Conservation (phyloP, 2,888 invertebrate genomes). For the Chrysomela aeneicollis region DNA sequence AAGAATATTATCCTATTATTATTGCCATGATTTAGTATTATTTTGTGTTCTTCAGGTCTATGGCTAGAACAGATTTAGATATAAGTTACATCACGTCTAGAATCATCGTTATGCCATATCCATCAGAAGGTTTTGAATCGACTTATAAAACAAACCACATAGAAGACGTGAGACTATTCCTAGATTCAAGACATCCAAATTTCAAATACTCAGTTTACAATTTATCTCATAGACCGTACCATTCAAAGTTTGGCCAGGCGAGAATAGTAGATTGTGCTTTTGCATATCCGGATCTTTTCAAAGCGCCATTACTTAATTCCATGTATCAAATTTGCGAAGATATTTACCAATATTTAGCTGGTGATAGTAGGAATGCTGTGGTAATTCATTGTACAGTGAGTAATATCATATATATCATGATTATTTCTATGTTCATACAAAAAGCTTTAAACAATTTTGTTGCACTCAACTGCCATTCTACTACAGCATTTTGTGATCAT, state of each 20-base stretch:
- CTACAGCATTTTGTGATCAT: too few relatives aligned
- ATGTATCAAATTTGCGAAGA: constrained; percentile 86
- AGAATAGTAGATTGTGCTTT: constrained; percentile 71
- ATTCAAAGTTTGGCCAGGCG: constrained; percentile 66
- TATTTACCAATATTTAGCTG: constrained; percentile 85
- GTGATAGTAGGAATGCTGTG: constrained; percentile 82
- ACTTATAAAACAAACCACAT: constrained; percentile 91
- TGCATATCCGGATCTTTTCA: constrained; percentile 72
- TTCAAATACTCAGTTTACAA: constrained; percentile 85
- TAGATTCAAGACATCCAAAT: constrained; percentile 80
- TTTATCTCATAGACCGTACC: constrained; percentile 70
- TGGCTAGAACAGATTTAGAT: constrained; percentile 88
- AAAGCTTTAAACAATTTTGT: not conserved
- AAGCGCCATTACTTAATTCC: constrained; percentile 81
- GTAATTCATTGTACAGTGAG: constrained; percentile 85
- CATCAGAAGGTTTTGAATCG: constrained; percentile 94
- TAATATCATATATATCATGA: too few relatives aligned
- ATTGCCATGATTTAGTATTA: not conserved
- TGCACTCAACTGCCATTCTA: too few relatives aligned
- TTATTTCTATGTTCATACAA: too few relatives aligned
- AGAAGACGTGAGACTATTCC: constrained; percentile 85
- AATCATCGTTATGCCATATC: constrained; percentile 92
- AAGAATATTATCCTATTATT: constrained; percentile 56
- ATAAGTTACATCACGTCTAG: constrained; percentile 92
- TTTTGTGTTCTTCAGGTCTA: constrained; percentile 67